Evolutionary conservation across 2,113 vertebrate species (phyloP).

Genomic region (Hylia prasina): DNA sequence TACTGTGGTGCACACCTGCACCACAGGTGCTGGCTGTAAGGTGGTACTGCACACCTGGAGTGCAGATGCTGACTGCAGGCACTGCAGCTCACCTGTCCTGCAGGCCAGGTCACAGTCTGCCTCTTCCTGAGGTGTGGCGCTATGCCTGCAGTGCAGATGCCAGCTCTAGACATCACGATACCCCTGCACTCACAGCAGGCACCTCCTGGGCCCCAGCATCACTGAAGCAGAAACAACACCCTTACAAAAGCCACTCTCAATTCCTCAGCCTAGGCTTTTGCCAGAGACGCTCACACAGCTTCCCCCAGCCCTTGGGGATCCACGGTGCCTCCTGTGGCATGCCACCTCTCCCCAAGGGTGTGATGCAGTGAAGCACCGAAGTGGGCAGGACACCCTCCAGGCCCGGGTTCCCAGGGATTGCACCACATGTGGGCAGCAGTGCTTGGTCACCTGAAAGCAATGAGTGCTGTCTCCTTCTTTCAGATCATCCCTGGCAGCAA

Average conservation of each 20-base stretch:
- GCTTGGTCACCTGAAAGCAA: fast-evolving
- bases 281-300: not conserved
- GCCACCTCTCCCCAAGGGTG: not conserved
- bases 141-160: fast-evolving
- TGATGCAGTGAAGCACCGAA: fast-evolving
- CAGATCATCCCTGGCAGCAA: not conserved
- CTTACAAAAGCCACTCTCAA: not conserved
- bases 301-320: fast-evolving
- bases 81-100: not conserved
- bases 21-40: not conserved
- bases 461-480: not conserved
- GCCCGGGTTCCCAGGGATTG: fast-evolving
- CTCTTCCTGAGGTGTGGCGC: not conserved
- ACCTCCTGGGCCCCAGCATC: fast-evolving
- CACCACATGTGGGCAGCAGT: fast-evolving
- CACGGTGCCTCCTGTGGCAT: fast-evolving
- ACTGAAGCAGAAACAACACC: not conserved
- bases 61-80: not conserved
- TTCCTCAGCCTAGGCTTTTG: not conserved
- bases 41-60: fast-evolving
- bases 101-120: not conserved
- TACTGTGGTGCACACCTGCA: not conserved
- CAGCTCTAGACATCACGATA: fast-evolving
- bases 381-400: not conserved
- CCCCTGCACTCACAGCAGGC: not conserved